Evolutionary conservation across 2,888 invertebrate species (phyloP).

Genomic region (Drosophila subquinaria): DNA sequence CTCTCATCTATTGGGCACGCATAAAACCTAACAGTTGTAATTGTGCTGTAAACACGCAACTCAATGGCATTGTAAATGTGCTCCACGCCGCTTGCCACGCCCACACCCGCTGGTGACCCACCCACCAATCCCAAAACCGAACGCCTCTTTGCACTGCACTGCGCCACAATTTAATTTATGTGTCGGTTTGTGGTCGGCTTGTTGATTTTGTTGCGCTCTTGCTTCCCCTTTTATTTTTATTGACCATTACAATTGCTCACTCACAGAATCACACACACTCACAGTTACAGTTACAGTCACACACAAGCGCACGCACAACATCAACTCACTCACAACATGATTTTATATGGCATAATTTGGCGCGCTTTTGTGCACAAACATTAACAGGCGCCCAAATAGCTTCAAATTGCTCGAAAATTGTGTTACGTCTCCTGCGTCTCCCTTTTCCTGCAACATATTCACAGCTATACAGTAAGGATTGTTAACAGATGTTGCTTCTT

Average conservation of each 20-base stretch:
- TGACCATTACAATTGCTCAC: conserved; percentile 72
- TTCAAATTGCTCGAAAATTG: conserved; percentile 71
- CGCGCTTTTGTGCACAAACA: conserved; percentile 51
- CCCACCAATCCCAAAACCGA: neutral
- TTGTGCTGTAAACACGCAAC: conserved; percentile 82
- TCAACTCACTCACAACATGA: conserved; percentile 27
- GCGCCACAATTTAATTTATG: conserved; percentile 79
- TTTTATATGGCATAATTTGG: conserved; percentile 73
- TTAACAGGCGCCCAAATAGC: conserved; percentile 59
- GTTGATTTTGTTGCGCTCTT: conserved; percentile 67
- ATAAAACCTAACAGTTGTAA: conserved; percentile 82
- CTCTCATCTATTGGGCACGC: conserved; percentile 66
- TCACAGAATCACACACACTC: conserved; percentile 15
- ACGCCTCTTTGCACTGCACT: conserved; percentile 54
- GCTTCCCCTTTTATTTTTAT: conserved; percentile 67
- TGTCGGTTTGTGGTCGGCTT: conserved; percentile 67
- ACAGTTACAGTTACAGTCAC: conserved; percentile 5
- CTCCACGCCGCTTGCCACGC: conserved; percentile 34
- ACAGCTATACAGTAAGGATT: too few relatives aligned
- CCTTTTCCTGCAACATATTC: neutral
- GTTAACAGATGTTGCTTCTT: too few relatives aligned
- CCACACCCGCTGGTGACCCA: conserved; percentile 1
- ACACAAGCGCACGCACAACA: conserved; percentile 17
- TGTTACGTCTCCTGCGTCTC: conserved; percentile 29
- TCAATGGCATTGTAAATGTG: conserved; percentile 76